phyloP scores from a whole-genome alignment of 1,140 invertebrate species.

The Tetramorium parvispinum region DNA sequence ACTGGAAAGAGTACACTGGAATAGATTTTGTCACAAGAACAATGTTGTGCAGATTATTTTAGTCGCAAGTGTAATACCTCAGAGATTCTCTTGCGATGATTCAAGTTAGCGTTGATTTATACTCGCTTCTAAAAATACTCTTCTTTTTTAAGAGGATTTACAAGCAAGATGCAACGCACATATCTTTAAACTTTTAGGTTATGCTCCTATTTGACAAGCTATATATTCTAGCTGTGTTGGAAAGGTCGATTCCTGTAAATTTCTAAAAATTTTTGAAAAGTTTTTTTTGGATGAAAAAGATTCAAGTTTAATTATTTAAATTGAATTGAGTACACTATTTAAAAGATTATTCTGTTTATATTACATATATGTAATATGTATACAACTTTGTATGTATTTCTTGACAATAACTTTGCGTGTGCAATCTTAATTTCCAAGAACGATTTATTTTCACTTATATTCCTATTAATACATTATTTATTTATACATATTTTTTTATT shows the following conservation, averaged over 20 bases:
- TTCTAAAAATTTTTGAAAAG: too few species aligned
- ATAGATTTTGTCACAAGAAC: background rate
- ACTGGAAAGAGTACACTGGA: slow-evolving; percentile 8
- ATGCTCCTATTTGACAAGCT: background rate
- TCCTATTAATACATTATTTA: too few species aligned
- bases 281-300: background rate
- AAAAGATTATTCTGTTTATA: too few species aligned
- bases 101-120: background rate
- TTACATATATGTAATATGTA: too few species aligned
- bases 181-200: slow-evolving; percentile 16
- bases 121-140: background rate
- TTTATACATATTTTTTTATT: too few species aligned
- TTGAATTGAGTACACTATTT: too few species aligned
- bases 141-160: too few species aligned
- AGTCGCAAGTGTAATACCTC: background rate
- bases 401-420: too few species aligned
- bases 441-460: too few species aligned
- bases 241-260: slow-evolving; percentile 36
- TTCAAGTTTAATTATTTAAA: background rate
- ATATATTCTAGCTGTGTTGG: background rate
- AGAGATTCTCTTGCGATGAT: background rate
- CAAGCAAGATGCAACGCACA: background rate
- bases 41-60: background rate
- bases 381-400: too few species aligned
- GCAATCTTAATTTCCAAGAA: too few species aligned